Percentiles rank a stretch among this genome's conserved stretches.
Evolutionary conservation across 1,140 invertebrate genomes (phyloP).

Genomic region (Penaeus vannamei): DNA sequence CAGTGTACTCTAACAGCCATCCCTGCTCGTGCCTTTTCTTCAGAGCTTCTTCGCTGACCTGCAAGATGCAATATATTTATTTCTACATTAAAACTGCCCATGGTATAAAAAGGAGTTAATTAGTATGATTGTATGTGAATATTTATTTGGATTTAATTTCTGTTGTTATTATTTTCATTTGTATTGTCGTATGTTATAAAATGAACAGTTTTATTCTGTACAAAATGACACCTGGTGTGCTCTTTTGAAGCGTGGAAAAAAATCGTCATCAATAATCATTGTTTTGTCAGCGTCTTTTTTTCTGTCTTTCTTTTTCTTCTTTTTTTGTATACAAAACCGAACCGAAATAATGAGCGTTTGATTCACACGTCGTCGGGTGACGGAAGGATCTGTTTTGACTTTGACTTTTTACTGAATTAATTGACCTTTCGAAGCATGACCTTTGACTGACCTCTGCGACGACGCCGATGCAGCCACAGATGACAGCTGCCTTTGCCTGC

Average conservation of each 20-base stretch:
- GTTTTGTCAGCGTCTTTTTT: too few species aligned
- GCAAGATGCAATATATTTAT: slow-evolving; percentile 64
- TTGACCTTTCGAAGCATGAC: not conserved
- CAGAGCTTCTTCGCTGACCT: slow-evolving; percentile 74
- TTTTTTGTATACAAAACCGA: too few species aligned
- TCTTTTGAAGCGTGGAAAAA: too few species aligned
- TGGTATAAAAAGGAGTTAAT: not conserved
- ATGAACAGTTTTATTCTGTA: too few species aligned
- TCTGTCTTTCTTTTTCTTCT: too few species aligned
- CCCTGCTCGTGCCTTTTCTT: slow-evolving; percentile 78
- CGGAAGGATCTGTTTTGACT: too few species aligned
- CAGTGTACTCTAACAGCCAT: slow-evolving; percentile 77
- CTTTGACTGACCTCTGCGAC: slow-evolving; percentile 77
- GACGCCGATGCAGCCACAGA: slow-evolving; percentile 79
- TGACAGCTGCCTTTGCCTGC: slow-evolving; percentile 80
- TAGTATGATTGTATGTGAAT: not conserved
- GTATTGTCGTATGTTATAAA: too few species aligned
- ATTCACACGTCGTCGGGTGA: too few species aligned
- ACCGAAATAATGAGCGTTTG: too few species aligned
- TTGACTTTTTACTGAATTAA: not conserved
- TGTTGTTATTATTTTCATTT: too few species aligned
- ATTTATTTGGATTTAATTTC: not conserved
- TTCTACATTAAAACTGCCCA: not conserved
- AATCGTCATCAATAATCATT: too few species aligned
- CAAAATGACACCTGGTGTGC: too few species aligned